Conservation (phyloP, 2,888 invertebrate species). For the Ommatoiulus sabulosus region DNA sequence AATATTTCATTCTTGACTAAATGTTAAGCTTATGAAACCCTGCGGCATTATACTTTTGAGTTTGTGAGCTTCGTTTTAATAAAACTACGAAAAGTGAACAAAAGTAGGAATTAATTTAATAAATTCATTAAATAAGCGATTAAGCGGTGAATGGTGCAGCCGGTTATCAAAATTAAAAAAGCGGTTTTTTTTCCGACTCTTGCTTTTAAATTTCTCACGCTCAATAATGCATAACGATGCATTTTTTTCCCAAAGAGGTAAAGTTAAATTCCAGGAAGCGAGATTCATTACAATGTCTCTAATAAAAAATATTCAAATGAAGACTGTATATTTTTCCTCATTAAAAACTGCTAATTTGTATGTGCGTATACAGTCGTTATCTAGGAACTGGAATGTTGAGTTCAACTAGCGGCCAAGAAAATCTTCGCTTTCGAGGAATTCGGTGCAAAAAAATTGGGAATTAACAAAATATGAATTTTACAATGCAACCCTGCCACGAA, state of each 20-base stretch:
- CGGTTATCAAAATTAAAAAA: background rate
- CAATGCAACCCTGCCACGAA: background rate
- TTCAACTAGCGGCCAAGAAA: conserved; percentile 23
- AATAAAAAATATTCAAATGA: conserved; percentile 3
- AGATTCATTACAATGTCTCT: background rate
- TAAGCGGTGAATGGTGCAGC: background rate
- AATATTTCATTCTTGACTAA: no score
- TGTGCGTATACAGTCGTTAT: background rate
- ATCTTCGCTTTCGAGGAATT: conserved; percentile 35
- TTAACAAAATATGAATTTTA: background rate
- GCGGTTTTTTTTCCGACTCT: background rate
- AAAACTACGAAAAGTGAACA: no score
- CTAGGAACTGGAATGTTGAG: background rate
- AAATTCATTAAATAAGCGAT: no score
- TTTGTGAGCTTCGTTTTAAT: no score
- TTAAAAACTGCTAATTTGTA: background rate
- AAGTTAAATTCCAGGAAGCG: conserved; percentile 5
- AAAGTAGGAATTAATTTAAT: no score
- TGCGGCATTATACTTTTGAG: no score
- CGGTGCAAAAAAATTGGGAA: background rate
- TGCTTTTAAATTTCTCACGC: background rate
- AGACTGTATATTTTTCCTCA: background rate
- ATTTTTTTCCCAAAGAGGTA: background rate
- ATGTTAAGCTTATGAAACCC: no score
- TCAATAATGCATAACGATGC: background rate